These are phyloP conservation scores for Collichthys lucidus DNA, from an alignment of 2,113 vertebrate species.

Conservation along the genomic window DNA sequence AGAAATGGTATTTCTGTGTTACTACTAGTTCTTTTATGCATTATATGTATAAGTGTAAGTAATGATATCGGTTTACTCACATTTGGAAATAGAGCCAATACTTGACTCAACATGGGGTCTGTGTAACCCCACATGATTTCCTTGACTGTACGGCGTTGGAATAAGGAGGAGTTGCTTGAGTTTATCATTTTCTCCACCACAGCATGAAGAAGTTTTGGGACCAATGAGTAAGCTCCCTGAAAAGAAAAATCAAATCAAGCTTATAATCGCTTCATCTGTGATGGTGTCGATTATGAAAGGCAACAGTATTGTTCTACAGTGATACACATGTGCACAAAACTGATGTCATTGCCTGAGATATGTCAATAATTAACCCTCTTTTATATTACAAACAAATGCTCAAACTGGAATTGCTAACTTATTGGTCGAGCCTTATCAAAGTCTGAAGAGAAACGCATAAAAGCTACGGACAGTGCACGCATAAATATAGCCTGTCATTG, in stretches of 20 bases:
- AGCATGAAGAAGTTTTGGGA: neutral
- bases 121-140: conserved; percentile 94
- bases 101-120: conserved; percentile 82
- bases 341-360: conserved; percentile 31
- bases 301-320: too few species aligned
- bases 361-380: conserved; percentile 21
- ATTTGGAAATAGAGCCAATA: conserved; percentile 87
- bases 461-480: neutral
- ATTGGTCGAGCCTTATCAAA: conserved; percentile 16
- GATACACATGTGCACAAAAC: conserved; percentile 12
- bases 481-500: neutral
- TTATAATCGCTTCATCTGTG: conserved; percentile 2
- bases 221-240: conserved; percentile 84
- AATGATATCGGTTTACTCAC: conserved; percentile 76
- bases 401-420: neutral
- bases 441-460: neutral
- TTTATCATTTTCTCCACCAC: conserved; percentile 80
- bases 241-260: neutral
- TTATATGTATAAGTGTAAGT: too few species aligned
- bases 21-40: neutral
- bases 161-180: conserved; percentile 82
- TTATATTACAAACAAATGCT: conserved; percentile 21
- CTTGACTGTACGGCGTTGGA: conserved; percentile 88
- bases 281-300: neutral
- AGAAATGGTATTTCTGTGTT: neutral